phyloP scores from a whole-genome alignment of 1,140 invertebrate genomes.

The Paraescarpia echinospica region DNA sequence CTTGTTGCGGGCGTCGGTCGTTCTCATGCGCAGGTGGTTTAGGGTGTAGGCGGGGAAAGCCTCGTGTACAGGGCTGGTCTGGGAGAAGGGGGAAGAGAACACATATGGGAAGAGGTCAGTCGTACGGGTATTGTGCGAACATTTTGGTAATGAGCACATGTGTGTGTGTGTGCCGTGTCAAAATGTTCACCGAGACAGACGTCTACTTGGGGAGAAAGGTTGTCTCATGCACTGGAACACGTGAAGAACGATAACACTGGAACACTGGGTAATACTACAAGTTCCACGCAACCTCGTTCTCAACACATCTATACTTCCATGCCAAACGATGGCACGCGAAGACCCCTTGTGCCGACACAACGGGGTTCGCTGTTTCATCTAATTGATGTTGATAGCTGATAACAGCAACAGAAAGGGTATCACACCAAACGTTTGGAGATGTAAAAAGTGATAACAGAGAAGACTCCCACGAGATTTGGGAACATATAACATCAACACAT shows the following conservation, averaged over 20 bases:
- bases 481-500: not conserved
- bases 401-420: too few relatives aligned
- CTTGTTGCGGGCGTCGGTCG: constrained; percentile 21
- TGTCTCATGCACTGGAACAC: not conserved
- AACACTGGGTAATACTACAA: not conserved
- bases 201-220: not conserved
- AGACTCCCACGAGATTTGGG: not conserved
- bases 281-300: not conserved
- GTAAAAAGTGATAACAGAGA: not conserved
- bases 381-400: not conserved
- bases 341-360: not conserved
- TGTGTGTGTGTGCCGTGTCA: not conserved
- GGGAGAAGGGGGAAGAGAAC: not conserved
- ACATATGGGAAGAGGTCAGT: not conserved
- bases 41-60: not conserved
- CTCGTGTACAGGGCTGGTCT: not conserved
- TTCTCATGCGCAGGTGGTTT: constrained; percentile 13
- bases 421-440: not conserved
- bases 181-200: too few relatives aligned
- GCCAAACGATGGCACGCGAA: not conserved
- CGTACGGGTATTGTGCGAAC: not conserved
- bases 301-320: not conserved
- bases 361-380: not conserved
- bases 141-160: not conserved
- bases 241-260: too few relatives aligned